These are phyloP conservation scores for Hermetia illucens DNA, from an alignment of 1,140 invertebrate genomes.

Conservation along the genomic window DNA sequence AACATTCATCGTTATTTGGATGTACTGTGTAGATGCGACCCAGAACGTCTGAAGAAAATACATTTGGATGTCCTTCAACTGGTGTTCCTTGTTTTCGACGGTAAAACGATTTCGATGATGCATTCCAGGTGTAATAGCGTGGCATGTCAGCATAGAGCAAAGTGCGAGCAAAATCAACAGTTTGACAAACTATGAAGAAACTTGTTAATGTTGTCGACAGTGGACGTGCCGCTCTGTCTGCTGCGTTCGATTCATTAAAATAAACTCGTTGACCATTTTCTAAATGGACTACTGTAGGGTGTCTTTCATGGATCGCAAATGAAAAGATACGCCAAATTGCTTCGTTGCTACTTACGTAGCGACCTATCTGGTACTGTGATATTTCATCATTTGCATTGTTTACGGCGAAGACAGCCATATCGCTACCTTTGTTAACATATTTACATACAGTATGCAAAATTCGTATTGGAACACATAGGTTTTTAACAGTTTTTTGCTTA, in stretches of 20 bases:
- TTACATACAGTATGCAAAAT: too few species aligned
- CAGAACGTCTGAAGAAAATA: slow-evolving; percentile 18
- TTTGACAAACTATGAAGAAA: slow-evolving; percentile 27
- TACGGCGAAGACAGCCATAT: too few species aligned
- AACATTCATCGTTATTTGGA: slow-evolving; percentile 26
- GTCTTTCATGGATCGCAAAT: slow-evolving; percentile 24
- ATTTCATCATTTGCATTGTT: too few species aligned
- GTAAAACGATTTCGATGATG: slow-evolving; percentile 13
- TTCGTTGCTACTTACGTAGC: slow-evolving; percentile 33
- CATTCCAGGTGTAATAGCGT: slow-evolving; percentile 29
- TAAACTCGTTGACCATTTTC: slow-evolving; percentile 28
- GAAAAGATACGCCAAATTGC: slow-evolving; percentile 28
- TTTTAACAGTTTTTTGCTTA: too few species aligned
- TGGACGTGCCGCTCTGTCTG: too few species aligned
- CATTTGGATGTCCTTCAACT: slow-evolving; percentile 15
- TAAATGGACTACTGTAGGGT: slow-evolving; percentile 26
- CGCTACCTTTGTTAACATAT: too few species aligned
- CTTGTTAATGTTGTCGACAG: slow-evolving; percentile 24
- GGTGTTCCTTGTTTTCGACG: slow-evolving; percentile 5
- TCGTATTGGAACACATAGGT: too few species aligned
- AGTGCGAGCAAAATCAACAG: slow-evolving; percentile 21
- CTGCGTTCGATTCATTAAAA: slow-evolving; percentile 21
- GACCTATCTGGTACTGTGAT: slow-evolving; percentile 18
- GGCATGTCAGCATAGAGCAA: slow-evolving; percentile 31
- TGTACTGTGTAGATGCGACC: slow-evolving; percentile 29